Base-by-base conservation (phyloP, 2,113 vertebrate species). In the Alces alces region DNA sequence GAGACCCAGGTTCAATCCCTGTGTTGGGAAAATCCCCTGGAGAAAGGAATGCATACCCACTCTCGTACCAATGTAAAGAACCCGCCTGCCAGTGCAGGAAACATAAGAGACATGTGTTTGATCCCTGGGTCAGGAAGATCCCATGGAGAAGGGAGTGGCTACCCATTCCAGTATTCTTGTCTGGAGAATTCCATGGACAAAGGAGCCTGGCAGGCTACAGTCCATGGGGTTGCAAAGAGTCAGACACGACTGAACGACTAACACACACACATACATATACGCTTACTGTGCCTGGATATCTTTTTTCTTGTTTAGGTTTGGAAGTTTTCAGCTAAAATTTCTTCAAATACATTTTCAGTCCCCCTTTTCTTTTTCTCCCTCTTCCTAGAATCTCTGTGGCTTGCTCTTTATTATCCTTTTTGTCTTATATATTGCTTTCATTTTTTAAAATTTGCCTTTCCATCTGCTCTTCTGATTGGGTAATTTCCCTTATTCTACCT, bases 171-270 rank as follows among this genome's bases (percentile, higher is more conserved):
- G 17, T 36, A 23, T 70, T 70, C 64, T 70, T 70, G 64, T 8
- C n/a, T 70, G n/a, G 64, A 70, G 64, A 70, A 70, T 11, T 70
- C 9, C 64, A 36, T 21, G 64, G 64, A 70, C 9, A 70, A 17
- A 70, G n/a, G n/a, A 70, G 17, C 64, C 9, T 70, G n/a, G 9
- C 17, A 36, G 64, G 19, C 64, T 36, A 66, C 66, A 70, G 66
- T 70, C 19, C 66, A 39, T 6, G n/a, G 64, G 9, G n/a, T 39
- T 70, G n/a, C 5, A 39, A 70, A 39, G n/a, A 39, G 23, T 70
- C 66, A 23, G n/a, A 23, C 19, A 23, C 0, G 1, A 23, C 66
- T 70, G 36, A 70, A 36, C 1, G 1, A 70, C 19, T 23, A 23
- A 39, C 19, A 70, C 10, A 39, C 12, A 70, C 66, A 70, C 19